These are phyloP conservation scores for Spea bombifrons DNA, from an alignment of 2,113 vertebrate genomes.

Conservation along the genomic window DNA sequence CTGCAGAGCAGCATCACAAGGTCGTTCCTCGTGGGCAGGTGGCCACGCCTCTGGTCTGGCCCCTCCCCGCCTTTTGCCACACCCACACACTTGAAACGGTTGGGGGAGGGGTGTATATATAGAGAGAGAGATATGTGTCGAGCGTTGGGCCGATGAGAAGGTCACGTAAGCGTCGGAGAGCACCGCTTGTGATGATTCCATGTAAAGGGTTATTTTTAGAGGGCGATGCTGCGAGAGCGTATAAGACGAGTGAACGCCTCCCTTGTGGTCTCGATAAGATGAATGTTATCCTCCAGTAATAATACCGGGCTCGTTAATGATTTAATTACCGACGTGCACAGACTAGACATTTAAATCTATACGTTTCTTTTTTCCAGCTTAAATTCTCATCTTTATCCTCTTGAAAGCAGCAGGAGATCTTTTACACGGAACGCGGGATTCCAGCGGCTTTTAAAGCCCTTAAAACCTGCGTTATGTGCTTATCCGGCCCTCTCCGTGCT, in stretches of 20 bases:
- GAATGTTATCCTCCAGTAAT: conserved; percentile 2
- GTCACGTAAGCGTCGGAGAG: neutral
- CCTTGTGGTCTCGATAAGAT: neutral
- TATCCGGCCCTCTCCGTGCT: too few relatives aligned
- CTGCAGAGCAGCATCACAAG: too few relatives aligned
- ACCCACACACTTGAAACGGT: too few relatives aligned
- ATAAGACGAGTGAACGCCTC: conserved; percentile 6
- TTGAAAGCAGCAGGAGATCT: neutral
- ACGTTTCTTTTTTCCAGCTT: neutral
- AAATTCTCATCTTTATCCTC: neutral
- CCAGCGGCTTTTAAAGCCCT: too few relatives aligned
- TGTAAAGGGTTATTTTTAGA: neutral
- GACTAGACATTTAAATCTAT: neutral
- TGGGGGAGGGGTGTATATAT: too few relatives aligned
- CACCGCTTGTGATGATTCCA: neutral
- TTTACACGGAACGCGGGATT: too few relatives aligned
- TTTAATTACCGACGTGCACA: conserved; percentile 34
- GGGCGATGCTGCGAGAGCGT: neutral
- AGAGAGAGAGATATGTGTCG: too few relatives aligned
- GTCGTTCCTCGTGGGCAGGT: too few relatives aligned
- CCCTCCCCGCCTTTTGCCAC: too few relatives aligned
- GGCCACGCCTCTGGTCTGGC: too few relatives aligned
- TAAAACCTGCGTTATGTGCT: too few relatives aligned
- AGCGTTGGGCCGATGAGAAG: too few relatives aligned
- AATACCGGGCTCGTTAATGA: conserved; percentile 28